Percentiles rank a stretch among this genome's conserved stretches.
Conservation (phyloP, 2,888 invertebrate genomes). For the Isoperla grammatica region DNA sequence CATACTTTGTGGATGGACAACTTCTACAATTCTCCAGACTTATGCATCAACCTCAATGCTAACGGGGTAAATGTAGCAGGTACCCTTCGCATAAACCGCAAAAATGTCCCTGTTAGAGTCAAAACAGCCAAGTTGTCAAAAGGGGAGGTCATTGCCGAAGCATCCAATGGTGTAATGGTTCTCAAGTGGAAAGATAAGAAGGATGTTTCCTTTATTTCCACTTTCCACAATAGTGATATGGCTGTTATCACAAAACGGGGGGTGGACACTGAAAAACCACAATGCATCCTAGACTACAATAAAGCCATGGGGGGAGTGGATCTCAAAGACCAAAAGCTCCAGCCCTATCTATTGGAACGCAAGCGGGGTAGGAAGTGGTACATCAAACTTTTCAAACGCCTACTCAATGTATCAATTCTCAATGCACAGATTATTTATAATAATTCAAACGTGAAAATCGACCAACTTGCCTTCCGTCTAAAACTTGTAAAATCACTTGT, state of each 20-base stretch:
- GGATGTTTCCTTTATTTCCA: constrained; percentile 13
- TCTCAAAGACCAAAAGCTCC: constrained; percentile 14
- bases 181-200: constrained; percentile 14
- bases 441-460: neutral
- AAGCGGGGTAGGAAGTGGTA: constrained; percentile 15
- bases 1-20: constrained; percentile 10
- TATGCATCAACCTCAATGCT: neutral
- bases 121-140: constrained; percentile 2
- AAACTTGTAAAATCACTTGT: neutral
- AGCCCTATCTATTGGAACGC: constrained; percentile 1
- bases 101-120: constrained; percentile 5
- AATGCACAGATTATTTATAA: constrained; percentile 4
- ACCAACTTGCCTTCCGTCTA: constrained; percentile 1
- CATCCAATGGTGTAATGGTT: constrained; percentile 11
- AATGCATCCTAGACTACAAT: no score
- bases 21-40: constrained; percentile 11
- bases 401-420: constrained; percentile 11
- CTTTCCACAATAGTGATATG: no score
- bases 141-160: constrained; percentile 2
- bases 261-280: no score
- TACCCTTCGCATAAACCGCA: neutral
- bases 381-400: constrained; percentile 10
- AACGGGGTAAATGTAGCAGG: constrained; percentile 15
- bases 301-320: constrained; percentile 19
- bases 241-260: no score